Evolutionary conservation across 30 jellyfish, hydroid and myxozoan genomes (phyloP), one percentile per base, ranked within the genome.

Genomic region (Turritopsis rubra): DNA sequence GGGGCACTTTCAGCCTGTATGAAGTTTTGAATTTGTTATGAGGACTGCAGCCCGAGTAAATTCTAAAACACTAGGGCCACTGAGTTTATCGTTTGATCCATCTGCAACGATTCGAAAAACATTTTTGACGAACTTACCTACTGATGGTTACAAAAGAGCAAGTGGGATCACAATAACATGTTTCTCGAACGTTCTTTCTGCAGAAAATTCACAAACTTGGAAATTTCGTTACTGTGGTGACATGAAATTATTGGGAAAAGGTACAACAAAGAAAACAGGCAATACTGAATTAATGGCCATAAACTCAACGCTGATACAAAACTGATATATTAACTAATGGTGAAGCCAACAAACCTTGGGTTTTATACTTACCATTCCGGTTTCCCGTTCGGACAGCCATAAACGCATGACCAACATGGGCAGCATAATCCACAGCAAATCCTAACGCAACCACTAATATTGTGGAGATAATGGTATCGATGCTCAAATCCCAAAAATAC

Each of bases 171-270:
- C n/a, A 88, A 78, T 81, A 88, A 31, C 96, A 88, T 84, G 76
- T 93, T 85, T 93, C 99, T 18, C 70, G 88, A 84, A 93, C 96
- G n/a, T n/a, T n/a, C n/a, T n/a, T n/a, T n/a, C n/a, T n/a, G n/a
- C n/a, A n/a, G n/a, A n/a, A n/a, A n/a, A n/a, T n/a, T n/a, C n/a
- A n/a, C n/a, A n/a, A n/a, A n/a, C n/a, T n/a, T n/a, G n/a, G n/a
- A n/a, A n/a, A n/a, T n/a, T n/a, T n/a, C n/a, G n/a, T n/a, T n/a
- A n/a, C n/a, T n/a, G n/a, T n/a, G n/a, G n/a, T n/a, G n/a, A n/a
- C n/a, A n/a, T n/a, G n/a, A n/a, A n/a, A n/a, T n/a, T n/a, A n/a
- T n/a, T n/a, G n/a, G n/a, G n/a, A n/a, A n/a, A n/a, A n/a, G n/a
- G n/a, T n/a, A n/a, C n/a, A n/a, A n/a, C n/a, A n/a, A n/a, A n/a